Percentiles rank a stretch among this genome's conserved stretches.
Conservation (phyloP, 2,888 invertebrate genomes). For the Tenthredo livida region DNA sequence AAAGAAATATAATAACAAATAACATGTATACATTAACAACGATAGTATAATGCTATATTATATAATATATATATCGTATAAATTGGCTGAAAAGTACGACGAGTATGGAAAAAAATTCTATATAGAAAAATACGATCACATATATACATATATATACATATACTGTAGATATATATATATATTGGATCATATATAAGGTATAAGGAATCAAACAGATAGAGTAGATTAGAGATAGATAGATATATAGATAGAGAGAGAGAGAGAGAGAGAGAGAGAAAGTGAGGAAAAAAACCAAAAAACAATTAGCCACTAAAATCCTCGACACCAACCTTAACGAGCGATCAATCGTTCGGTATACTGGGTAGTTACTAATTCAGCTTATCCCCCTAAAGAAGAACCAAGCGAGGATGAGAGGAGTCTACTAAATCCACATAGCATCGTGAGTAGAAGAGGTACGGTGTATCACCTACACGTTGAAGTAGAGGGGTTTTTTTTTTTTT, state of each 20-base stretch:
- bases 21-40: background rate
- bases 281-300: conserved; percentile 29
- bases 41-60: conserved; percentile 10
- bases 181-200: background rate
- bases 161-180: background rate
- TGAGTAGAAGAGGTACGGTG: conserved; percentile 8
- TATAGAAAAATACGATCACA: background rate
- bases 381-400: conserved; percentile 9
- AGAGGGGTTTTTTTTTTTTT: background rate
- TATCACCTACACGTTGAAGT: conserved; percentile 23
- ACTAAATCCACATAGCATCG: conserved; percentile 40
- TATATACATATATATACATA: background rate
- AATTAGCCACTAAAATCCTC: conserved; percentile 19
- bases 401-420: background rate
- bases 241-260: background rate
- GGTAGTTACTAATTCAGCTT: conserved; percentile 41
- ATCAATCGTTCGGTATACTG: conserved; percentile 44
- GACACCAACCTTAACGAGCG: conserved; percentile 40
- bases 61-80: background rate
- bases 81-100: conserved; percentile 17
- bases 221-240: background rate
- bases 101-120: background rate
- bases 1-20: background rate
- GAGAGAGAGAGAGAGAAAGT: background rate
- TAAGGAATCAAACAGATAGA: conserved; percentile 5